phyloP scores from a whole-genome alignment of 2,888 invertebrate genomes.

The Tetanocera ferruginea region DNA sequence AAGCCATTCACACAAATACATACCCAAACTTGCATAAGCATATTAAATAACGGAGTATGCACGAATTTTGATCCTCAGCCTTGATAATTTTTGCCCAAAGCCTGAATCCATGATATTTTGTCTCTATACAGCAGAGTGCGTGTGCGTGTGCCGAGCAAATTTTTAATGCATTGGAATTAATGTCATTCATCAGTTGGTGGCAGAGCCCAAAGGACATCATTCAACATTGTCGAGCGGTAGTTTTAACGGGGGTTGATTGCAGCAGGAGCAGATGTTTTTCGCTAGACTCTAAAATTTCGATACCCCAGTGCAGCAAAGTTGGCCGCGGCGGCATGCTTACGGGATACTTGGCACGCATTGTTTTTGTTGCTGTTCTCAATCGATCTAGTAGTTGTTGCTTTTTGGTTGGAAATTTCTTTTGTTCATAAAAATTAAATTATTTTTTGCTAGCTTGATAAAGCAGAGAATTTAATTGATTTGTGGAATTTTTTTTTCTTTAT shows the following conservation, averaged over 20 bases:
- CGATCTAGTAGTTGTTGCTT: conserved; percentile 44
- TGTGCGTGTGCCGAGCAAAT: conserved; percentile 25
- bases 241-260: conserved; percentile 50
- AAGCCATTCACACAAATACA: not conserved
- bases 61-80: not conserved
- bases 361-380: conserved; percentile 38
- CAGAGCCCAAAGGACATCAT: conserved; percentile 17
- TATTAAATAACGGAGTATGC: conserved; percentile 30
- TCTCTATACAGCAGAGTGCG: not conserved
- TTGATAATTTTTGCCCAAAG: not conserved
- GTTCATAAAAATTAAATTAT: conserved; percentile 42
- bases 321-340: conserved; percentile 41
- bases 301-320: conserved; percentile 48
- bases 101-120: not conserved
- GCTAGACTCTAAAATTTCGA: conserved; percentile 30
- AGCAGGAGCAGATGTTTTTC: conserved; percentile 67
- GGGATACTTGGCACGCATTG: conserved; percentile 51
- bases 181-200: conserved; percentile 32
- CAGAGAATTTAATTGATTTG: conserved; percentile 34
- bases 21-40: not conserved
- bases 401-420: conserved; percentile 50
- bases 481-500: conserved; percentile 12
- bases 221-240: not conserved
- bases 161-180: conserved; percentile 41
- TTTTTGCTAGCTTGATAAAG: conserved; percentile 25